Evolutionary conservation across 1,140 invertebrate genomes (phyloP).

Genomic region (Atta texana): DNA sequence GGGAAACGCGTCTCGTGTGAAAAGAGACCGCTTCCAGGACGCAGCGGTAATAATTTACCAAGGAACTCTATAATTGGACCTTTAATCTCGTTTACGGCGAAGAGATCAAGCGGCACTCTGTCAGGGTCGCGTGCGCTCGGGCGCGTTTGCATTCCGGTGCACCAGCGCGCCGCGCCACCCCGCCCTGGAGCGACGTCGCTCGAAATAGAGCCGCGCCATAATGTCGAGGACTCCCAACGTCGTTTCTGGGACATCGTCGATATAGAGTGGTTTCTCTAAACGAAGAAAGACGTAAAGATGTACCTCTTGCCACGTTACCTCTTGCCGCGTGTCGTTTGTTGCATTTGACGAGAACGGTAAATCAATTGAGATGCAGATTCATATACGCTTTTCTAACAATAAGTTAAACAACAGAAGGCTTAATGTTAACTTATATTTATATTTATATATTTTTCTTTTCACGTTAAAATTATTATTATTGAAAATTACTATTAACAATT

Average conservation of each 20-base stretch:
- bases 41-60: conserved; percentile 66
- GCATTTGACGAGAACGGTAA: background rate
- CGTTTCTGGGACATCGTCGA: conserved; percentile 75
- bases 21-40: conserved; percentile 19
- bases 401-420: background rate
- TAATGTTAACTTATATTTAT: background rate
- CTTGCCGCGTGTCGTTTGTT: background rate
- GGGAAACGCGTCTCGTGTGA: background rate
- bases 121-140: conserved; percentile 72
- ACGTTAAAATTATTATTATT: no score
- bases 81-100: conserved; percentile 75
- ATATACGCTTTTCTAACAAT: background rate
- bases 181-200: conserved; percentile 51
- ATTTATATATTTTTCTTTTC: no score
- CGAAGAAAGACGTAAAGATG: background rate
- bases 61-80: conserved; percentile 76
- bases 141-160: conserved; percentile 68
- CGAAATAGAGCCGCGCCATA: conserved; percentile 72
- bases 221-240: conserved; percentile 66
- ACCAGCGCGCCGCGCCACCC: conserved; percentile 5
- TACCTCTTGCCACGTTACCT: conserved; percentile 29
- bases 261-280: conserved; percentile 54
- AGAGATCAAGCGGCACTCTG: conserved; percentile 76
- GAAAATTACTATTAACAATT: no score
- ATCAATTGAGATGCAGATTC: background rate